phyloP scores from a whole-genome alignment of 2,888 invertebrate genomes.

The Acanthosepion lycidas region DNA sequence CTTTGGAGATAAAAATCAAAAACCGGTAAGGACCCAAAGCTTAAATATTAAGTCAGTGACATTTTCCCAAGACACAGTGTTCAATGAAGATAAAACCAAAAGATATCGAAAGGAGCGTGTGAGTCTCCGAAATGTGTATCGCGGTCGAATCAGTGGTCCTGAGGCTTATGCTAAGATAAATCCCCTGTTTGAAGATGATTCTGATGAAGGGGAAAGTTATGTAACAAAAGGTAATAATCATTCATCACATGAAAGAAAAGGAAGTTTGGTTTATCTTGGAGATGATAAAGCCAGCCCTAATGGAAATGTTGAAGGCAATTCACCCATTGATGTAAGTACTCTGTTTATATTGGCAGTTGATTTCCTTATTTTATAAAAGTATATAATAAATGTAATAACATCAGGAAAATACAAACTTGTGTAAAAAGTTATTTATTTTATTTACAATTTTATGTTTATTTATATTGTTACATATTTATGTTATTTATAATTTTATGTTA shows the following conservation, averaged over 20 bases:
- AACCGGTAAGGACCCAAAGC: background rate
- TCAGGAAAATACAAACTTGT: too few relatives aligned
- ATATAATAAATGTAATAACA: background rate
- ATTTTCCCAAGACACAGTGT: slow-evolving; percentile 43
- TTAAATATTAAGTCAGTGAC: slow-evolving; percentile 15
- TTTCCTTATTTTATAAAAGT: background rate
- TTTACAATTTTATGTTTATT: too few relatives aligned
- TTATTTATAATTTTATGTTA: too few relatives aligned
- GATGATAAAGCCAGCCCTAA: background rate
- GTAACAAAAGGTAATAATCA: background rate
- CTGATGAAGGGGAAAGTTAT: slow-evolving; percentile 35
- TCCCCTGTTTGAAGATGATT: slow-evolving; percentile 45
- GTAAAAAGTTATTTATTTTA: too few relatives aligned
- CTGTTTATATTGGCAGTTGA: background rate
- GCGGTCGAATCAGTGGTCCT: background rate
- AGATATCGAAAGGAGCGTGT: slow-evolving; percentile 37
- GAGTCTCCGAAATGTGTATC: slow-evolving; percentile 34
- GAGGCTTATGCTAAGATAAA: slow-evolving; percentile 34
- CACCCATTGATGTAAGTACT: slow-evolving; percentile 13
- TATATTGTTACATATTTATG: too few relatives aligned
- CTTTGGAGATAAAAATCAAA: background rate
- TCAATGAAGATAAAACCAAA: slow-evolving; percentile 46
- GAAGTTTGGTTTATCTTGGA: slow-evolving; percentile 36
- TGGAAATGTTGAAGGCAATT: background rate
- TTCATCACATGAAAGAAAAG: background rate